phyloP scores from a whole-genome alignment of 2,797 vertebrate species.

The Sparus aurata region DNA sequence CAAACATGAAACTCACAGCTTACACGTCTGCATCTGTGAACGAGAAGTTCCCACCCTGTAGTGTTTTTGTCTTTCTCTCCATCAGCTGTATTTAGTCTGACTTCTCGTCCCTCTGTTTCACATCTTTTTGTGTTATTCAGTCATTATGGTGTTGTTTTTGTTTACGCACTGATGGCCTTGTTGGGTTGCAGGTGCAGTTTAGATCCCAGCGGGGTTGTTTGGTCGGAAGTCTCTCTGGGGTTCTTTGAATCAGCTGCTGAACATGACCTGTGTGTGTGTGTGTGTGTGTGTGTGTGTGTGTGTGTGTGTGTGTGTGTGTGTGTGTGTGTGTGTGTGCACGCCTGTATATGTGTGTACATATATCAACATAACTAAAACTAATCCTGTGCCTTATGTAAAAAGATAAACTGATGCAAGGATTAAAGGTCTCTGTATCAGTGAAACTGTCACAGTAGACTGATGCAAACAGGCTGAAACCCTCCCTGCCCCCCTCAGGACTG shows the following conservation, averaged over 20 bases:
- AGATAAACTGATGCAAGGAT: conserved; percentile 8
- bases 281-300: not conserved
- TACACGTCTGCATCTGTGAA: not conserved
- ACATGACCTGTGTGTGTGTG: not conserved
- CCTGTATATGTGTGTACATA: too few relatives aligned
- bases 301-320: not conserved
- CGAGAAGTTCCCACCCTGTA: not conserved
- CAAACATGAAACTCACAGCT: conserved; percentile 22
- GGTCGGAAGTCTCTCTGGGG: not conserved
- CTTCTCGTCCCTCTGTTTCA: not conserved
- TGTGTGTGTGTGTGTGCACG: too few relatives aligned
- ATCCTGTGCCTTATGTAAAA: conserved; percentile 29
- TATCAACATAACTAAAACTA: conserved; percentile 2
- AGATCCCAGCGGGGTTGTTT: not conserved
- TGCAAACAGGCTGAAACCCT: not conserved
- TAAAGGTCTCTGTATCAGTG: conserved; percentile 23
- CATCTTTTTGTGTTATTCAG: not conserved
- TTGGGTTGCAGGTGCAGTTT: not conserved
- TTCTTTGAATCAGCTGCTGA: conserved; percentile 1
- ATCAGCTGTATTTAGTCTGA: not conserved
- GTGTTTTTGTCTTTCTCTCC: not conserved
- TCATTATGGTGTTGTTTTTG: not conserved
- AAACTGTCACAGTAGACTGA: conserved; percentile 27
- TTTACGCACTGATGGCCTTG: not conserved
- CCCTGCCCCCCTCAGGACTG: not conserved